Evolutionary conservation across 2,888 invertebrate species (phyloP).

Genomic region (Phaonia tiefii): DNA sequence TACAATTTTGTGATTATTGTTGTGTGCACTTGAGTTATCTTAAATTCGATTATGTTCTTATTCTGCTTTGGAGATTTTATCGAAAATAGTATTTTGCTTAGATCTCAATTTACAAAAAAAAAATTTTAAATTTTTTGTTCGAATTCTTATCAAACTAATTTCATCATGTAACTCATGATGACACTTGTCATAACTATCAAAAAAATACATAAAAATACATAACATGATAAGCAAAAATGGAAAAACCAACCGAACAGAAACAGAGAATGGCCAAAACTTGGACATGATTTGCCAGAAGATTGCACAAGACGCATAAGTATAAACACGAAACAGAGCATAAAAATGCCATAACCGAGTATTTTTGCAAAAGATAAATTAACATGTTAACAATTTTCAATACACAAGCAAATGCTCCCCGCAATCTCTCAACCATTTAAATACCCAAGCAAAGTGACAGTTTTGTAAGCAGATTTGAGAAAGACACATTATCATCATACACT

Average conservation of each 20-base stretch:
- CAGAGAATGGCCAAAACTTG: background rate
- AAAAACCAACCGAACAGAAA: slow-evolving; percentile 1
- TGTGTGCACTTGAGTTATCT: background rate
- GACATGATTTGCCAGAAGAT: slow-evolving; percentile 9
- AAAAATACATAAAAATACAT: background rate
- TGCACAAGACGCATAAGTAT: background rate
- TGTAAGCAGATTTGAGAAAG: background rate
- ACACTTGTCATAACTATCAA: slow-evolving; percentile 43
- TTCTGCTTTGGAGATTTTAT: background rate
- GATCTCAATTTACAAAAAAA: no score
- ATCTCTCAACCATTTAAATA: slow-evolving; percentile 8
- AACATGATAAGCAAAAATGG: background rate
- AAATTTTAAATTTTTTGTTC: background rate
- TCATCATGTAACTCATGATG: slow-evolving; percentile 47
- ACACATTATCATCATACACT: background rate
- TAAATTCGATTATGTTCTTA: slow-evolving; percentile 16
- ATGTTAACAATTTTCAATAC: slow-evolving; percentile 41
- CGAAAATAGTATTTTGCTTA: no score
- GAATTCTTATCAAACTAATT: slow-evolving; percentile 37
- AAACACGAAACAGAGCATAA: slow-evolving; percentile 9
- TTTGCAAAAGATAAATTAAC: slow-evolving; percentile 38
- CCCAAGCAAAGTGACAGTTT: slow-evolving; percentile 23
- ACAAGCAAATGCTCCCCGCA: background rate
- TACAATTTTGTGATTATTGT: no score
- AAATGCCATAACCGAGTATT: background rate